Percentiles rank a stretch among this genome's conserved stretches.
Conservation (phyloP, 2,113 vertebrate genomes). For the Mus musculus region GRCm39 chr5:74412001-74412500, state of each 20-base stretch:
- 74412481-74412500: not conserved
- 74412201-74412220: not conserved
- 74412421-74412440: not conserved
- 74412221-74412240: not conserved
- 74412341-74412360: not conserved
- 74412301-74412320: not conserved
- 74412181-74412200: not conserved
- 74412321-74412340: not conserved
- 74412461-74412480: not conserved
- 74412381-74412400: not conserved
- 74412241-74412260: not conserved
- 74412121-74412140: not conserved
- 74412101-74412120: not conserved
- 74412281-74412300: not conserved
- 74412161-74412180: not conserved
- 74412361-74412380: not conserved
- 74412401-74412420: not conserved
- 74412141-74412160: conserved; percentile 22
- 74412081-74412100: not conserved
- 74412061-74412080: not conserved
- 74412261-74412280: not conserved
- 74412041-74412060: not conserved
- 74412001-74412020: not conserved
- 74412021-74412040: not conserved
- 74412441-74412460: not conserved